Conservation (phyloP, 2,888 invertebrate species). For the Encarsia formosa region DNA sequence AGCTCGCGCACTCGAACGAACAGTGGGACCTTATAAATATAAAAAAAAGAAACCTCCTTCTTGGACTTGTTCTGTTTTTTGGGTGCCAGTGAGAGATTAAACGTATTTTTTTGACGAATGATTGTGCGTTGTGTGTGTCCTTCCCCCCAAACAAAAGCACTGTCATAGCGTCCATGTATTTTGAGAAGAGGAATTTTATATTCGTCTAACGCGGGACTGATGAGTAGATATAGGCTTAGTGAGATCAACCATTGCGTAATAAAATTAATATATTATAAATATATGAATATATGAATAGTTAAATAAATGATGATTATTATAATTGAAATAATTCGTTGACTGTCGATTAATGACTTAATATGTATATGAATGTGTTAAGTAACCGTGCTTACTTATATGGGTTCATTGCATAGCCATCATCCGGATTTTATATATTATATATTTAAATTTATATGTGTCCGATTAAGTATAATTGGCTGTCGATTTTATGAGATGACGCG, state of each 20-base stretch:
- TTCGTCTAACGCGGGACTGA: not conserved
- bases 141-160: constrained; percentile 21
- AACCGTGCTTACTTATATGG: constrained; percentile 26
- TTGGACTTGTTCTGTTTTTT: too few species aligned
- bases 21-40: too few species aligned
- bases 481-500: constrained; percentile 18
- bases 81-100: too few species aligned
- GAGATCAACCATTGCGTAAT: not conserved
- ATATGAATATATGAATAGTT: constrained; percentile 1
- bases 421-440: not conserved
- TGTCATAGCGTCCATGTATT: constrained; percentile 26
- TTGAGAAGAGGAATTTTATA: not conserved
- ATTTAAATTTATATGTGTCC: not conserved
- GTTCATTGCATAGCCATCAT: constrained; percentile 22
- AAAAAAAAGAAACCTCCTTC: too few species aligned
- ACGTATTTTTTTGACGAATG: too few species aligned
- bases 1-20: too few species aligned
- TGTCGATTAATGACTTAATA: constrained; percentile 26
- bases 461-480: constrained; percentile 19
- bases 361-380: constrained; percentile 15
- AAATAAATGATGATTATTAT: constrained; percentile 3
- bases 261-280: constrained; percentile 1
- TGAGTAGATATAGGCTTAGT: not conserved
- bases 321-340: constrained; percentile 23
- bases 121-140: constrained; percentile 21